Conservation (phyloP, 1,140 invertebrate genomes). For the Drosophila auraria region DNA sequence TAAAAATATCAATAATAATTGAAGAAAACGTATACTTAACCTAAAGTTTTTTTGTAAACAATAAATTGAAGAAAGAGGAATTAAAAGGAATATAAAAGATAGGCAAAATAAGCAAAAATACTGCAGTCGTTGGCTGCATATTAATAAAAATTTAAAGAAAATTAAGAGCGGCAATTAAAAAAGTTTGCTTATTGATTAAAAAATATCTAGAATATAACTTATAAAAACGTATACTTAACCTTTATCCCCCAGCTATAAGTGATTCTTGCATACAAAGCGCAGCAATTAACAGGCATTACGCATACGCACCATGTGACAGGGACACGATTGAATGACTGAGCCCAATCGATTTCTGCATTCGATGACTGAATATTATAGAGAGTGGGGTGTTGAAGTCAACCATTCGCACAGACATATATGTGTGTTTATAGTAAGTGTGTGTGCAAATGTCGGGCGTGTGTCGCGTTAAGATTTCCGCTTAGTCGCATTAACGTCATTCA, state of each 20-base stretch:
- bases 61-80: slow-evolving; percentile 1
- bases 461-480: slow-evolving; percentile 64
- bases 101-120: not conserved
- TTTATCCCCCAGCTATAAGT: not conserved
- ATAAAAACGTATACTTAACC: not conserved
- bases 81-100: not conserved
- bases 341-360: slow-evolving; percentile 28
- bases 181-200: not conserved
- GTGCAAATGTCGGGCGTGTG: slow-evolving; percentile 20
- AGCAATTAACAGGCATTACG: slow-evolving; percentile 61
- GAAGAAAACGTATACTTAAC: too few relatives aligned
- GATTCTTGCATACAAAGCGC: slow-evolving; percentile 27
- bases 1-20: too few relatives aligned
- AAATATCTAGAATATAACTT: too few relatives aligned
- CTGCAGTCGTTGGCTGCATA: too few relatives aligned
- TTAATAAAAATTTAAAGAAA: not conserved
- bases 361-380: slow-evolving; percentile 34
- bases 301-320: slow-evolving; percentile 46
- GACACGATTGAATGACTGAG: slow-evolving; percentile 26
- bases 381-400: slow-evolving; percentile 8
- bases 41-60: not conserved
- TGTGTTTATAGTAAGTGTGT: not conserved
- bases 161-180: not conserved
- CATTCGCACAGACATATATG: slow-evolving; percentile 37
- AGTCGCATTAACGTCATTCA: slow-evolving; percentile 79